phyloP scores from a whole-genome alignment of 2,888 invertebrate species.

The Phrixothrix hirtus region DNA sequence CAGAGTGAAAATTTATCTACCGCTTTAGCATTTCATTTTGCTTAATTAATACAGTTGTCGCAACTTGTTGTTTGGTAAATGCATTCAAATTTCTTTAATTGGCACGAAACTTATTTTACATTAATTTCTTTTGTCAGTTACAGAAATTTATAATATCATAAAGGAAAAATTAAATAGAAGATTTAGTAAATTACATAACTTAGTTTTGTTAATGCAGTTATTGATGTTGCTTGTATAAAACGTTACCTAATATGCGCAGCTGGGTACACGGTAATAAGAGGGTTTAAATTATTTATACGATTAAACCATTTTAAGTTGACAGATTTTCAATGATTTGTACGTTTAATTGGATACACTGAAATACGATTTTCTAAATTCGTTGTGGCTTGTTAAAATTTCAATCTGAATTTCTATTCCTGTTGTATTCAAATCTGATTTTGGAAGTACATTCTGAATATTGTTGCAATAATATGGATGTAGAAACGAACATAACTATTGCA shows the following conservation, averaged over 20 bases:
- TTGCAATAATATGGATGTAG: too few species aligned
- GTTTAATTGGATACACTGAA: background rate
- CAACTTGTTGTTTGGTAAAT: conserved; percentile 4
- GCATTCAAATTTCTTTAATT: conserved; percentile 4
- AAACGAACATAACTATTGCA: too few species aligned
- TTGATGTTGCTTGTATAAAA: conserved; percentile 1
- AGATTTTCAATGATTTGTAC: conserved; percentile 1
- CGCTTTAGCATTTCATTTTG: conserved; percentile 1
- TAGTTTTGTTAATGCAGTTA: background rate
- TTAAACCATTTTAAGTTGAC: background rate
- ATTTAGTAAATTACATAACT: background rate
- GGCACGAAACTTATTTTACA: conserved; percentile 1
- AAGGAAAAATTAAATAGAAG: background rate
- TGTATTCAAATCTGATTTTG: background rate
- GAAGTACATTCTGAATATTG: too few species aligned
- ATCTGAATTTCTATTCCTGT: background rate
- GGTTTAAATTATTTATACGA: background rate
- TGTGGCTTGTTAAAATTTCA: background rate
- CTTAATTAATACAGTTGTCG: conserved; percentile 9
- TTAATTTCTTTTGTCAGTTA: background rate
- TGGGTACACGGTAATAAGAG: conserved; percentile 1
- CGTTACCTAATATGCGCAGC: conserved; percentile 4
- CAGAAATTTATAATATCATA: conserved; percentile 1
- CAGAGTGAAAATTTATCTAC: conserved; percentile 3
- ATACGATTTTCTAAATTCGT: background rate